These are phyloP conservation scores for Caenorhabditis sp. DNA, from an alignment of 2,888 invertebrate species.

Conservation along the genomic window DNA sequence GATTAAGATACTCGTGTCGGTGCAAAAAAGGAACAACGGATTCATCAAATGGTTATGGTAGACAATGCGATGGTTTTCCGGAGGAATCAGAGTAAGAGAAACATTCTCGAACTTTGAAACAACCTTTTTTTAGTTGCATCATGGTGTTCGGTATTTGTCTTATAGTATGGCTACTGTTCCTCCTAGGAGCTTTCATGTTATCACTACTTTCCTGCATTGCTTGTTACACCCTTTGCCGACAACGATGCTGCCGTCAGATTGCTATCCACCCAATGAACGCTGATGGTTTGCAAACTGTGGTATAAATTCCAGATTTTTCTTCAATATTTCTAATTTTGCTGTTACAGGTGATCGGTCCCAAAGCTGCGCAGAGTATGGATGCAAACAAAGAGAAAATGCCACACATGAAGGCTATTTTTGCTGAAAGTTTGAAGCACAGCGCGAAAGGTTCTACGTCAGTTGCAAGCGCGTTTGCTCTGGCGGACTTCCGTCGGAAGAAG, in stretches of 20 bases:
- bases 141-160: conserved; percentile 78
- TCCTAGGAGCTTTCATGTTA: conserved; percentile 72
- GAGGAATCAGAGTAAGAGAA: conserved; percentile 63
- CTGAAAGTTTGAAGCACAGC: conserved; percentile 65
- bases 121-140: conserved; percentile 73
- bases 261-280: conserved; percentile 45
- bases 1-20: conserved; percentile 54
- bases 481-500: conserved; percentile 55
- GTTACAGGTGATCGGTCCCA: conserved; percentile 35
- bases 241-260: conserved; percentile 46
- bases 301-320: not conserved
- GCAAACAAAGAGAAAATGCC: conserved; percentile 37
- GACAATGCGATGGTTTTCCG: conserved; percentile 71
- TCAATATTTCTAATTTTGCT: not conserved
- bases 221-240: conserved; percentile 49
- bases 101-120: not conserved
- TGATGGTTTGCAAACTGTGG: conserved; percentile 58
- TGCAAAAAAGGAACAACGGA: conserved; percentile 73
- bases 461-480: conserved; percentile 61
- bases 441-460: conserved; percentile 65
- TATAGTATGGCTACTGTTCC: conserved; percentile 76
- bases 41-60: conserved; percentile 66
- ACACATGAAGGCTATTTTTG: conserved; percentile 65
- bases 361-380: conserved; percentile 40
- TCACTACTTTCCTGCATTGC: conserved; percentile 47